These are phyloP conservation scores for Rhagonycha lutea DNA, from an alignment of 2,888 invertebrate species.

Conservation along the genomic window DNA sequence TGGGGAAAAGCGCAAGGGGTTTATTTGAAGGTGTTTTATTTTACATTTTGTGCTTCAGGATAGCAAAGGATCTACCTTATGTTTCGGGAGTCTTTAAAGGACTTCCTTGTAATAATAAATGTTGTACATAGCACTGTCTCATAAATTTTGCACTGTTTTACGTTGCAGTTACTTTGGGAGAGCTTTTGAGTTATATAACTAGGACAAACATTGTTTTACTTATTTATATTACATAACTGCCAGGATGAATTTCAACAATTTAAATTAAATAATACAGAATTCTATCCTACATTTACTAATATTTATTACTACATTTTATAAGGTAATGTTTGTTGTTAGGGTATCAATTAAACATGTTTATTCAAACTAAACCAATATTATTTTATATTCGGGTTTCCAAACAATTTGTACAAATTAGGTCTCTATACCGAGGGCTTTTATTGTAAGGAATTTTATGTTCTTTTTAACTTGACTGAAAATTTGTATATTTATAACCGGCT, in stretches of 20 bases:
- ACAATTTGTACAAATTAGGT: background rate
- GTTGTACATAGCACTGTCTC: conserved; percentile 3
- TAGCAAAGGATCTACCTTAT: conserved; percentile 1
- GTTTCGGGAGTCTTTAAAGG: conserved; percentile 7
- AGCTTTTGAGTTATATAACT: conserved; percentile 1
- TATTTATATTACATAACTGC: background rate
- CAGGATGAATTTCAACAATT: background rate
- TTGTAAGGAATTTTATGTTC: background rate
- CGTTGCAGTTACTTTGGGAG: conserved; percentile 3
- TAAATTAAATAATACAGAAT: background rate
- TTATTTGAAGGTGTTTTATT: background rate
- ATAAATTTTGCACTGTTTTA: conserved; percentile 10
- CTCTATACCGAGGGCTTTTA: background rate
- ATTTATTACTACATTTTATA: background rate
- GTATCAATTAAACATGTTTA: background rate
- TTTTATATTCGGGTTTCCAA: background rate
- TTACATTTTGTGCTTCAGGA: background rate
- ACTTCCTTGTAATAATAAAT: conserved; percentile 10
- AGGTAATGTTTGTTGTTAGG: background rate
- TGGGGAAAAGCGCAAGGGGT: background rate
- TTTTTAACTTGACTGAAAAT: background rate
- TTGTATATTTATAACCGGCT: background rate
- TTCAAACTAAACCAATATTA: background rate
- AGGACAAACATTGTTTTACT: background rate
- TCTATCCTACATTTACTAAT: background rate